Conservation (phyloP, 1,140 invertebrate species). For the Nephotettix cincticeps region DNA sequence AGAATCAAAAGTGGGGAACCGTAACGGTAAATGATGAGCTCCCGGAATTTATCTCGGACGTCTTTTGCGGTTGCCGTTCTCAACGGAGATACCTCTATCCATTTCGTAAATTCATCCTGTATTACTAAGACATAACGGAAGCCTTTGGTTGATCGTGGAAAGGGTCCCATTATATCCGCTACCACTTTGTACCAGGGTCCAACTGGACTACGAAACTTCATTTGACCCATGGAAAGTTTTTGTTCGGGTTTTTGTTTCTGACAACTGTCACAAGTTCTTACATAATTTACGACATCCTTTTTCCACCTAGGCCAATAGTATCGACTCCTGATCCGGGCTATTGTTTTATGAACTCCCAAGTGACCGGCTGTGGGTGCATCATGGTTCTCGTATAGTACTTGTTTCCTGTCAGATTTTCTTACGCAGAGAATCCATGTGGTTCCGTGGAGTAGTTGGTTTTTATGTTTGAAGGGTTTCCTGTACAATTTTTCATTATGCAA, state of each 20-base stretch:
- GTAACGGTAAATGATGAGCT: conserved; percentile 2
- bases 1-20: not conserved
- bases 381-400: conserved; percentile 38
- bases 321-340: not conserved
- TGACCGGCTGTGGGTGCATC: conserved; percentile 37
- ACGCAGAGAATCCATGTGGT: conserved; percentile 41
- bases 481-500: not conserved
- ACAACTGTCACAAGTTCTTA: conserved; percentile 38
- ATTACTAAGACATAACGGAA: conserved; percentile 45
- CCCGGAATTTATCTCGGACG: not conserved
- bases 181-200: conserved; percentile 44
- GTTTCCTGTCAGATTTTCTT: conserved; percentile 29
- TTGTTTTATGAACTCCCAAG: conserved; percentile 42
- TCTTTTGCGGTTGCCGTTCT: conserved; percentile 9
- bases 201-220: conserved; percentile 39
- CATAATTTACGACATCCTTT: conserved; percentile 37
- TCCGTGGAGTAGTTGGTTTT: too few species aligned
- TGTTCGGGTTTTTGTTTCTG: conserved; percentile 42
- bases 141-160: conserved; percentile 43
- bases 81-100: conserved; percentile 43
- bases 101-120: conserved; percentile 47
- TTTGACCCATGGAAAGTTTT: conserved; percentile 40
- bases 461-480: too few species aligned
- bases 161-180: conserved; percentile 48
- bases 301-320: conserved; percentile 44